Percentiles rank a stretch among this genome's conserved stretches.
Evolutionary conservation across 2,113 vertebrate species (phyloP).

Genomic region (Kryptolebias marmoratus): DNA sequence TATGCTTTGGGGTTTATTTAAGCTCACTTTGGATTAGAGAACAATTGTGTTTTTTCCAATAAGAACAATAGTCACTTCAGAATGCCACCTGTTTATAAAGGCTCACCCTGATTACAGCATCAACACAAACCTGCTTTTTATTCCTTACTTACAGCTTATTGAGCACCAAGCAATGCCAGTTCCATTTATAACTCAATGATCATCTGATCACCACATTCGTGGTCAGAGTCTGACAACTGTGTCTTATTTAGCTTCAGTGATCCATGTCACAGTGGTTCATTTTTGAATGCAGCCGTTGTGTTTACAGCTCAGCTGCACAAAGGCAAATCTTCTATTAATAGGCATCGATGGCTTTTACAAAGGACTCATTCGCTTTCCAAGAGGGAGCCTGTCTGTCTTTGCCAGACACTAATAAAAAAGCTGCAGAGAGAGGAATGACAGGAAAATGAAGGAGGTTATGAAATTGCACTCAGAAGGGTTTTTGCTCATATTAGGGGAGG

Average conservation of each 20-base stretch:
- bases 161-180: constrained; percentile 14
- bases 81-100: neutral
- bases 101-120: neutral
- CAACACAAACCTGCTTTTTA: neutral
- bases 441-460: constrained; percentile 36
- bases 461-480: constrained; percentile 39
- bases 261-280: constrained; percentile 41
- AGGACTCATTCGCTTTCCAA: constrained; percentile 34
- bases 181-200: neutral
- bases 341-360: constrained; percentile 40
- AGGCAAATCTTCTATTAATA: constrained; percentile 56
- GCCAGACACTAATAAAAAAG: constrained; percentile 61
- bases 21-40: neutral
- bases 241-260: constrained; percentile 53
- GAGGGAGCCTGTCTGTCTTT: constrained; percentile 18
- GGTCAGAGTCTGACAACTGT: constrained; percentile 36
- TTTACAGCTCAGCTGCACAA: constrained; percentile 25
- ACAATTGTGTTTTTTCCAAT: neutral
- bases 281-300: constrained; percentile 9
- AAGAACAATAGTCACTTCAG: constrained; percentile 15
- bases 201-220: neutral
- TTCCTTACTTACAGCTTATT: constrained; percentile 24
- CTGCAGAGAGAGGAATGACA: constrained; percentile 40
- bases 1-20: neutral
- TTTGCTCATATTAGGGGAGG: constrained; percentile 41